Conservation (phyloP, 1,140 invertebrate genomes). For the Pemphigus obesinymphae region DNA sequence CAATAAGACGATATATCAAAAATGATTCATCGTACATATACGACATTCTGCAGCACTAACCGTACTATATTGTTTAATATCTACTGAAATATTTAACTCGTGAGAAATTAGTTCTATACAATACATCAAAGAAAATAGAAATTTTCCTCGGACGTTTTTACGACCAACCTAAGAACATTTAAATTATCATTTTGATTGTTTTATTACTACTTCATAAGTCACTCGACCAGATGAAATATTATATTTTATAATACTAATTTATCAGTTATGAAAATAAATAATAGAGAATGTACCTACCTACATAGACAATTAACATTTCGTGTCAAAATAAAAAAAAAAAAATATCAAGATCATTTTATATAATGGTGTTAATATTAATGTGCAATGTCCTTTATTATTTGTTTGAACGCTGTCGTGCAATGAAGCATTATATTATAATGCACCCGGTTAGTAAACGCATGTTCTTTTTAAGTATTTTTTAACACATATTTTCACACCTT, state of each 20-base stretch:
- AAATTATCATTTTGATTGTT: neutral
- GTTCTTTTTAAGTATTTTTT: conserved; percentile 30
- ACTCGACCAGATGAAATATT: no score
- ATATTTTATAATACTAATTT: neutral
- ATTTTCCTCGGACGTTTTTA: neutral
- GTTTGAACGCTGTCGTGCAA: neutral
- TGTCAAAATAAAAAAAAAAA: neutral
- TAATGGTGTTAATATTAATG: neutral
- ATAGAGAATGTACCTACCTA: no score
- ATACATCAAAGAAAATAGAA: no score
- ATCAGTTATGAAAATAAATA: no score
- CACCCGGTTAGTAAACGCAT: neutral
- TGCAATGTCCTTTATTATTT: neutral
- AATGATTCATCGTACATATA: neutral
- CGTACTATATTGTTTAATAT: no score
- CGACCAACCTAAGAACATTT: neutral
- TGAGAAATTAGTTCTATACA: no score
- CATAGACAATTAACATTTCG: no score
- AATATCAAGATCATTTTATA: neutral
- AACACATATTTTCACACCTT: conserved; percentile 25
- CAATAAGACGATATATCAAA: neutral
- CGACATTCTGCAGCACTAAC: no score
- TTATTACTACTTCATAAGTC: neutral
- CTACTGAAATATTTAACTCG: no score
- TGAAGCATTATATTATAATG: conserved; percentile 24